These are phyloP conservation scores for Actinia tenebrosa DNA, from an alignment of 64 coral and sea anemone genomes.

Conservation along the genomic window DNA sequence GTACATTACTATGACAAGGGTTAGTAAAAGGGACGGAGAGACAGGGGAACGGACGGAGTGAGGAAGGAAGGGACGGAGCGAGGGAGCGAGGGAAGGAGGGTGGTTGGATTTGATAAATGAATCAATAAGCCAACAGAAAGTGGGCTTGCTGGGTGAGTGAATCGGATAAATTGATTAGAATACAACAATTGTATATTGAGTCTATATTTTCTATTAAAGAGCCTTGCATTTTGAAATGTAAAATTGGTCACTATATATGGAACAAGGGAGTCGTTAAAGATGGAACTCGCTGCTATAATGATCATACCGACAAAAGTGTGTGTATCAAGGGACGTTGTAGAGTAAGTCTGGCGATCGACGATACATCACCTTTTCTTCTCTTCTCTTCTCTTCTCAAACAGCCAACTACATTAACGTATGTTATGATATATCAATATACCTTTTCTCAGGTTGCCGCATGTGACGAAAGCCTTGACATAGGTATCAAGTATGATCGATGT, in stretches of 20 bases:
- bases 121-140: too few species aligned
- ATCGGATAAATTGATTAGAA: too few species aligned
- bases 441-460: constrained; percentile 43
- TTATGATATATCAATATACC: not conserved
- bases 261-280: constrained; percentile 61
- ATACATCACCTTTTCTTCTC: not conserved
- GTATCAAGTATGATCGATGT: constrained; percentile 58
- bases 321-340: constrained; percentile 75
- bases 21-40: not conserved
- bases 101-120: too few species aligned
- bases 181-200: not conserved
- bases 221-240: constrained; percentile 31
- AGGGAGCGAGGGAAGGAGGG: too few species aligned
- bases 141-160: too few species aligned
- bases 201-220: not conserved
- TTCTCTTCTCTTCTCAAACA: too few species aligned
- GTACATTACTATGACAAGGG: not conserved
- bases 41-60: too few species aligned
- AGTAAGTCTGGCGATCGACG: constrained; percentile 21
- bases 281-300: constrained; percentile 55
- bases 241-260: not conserved
- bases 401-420: not conserved
- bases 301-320: constrained; percentile 49
- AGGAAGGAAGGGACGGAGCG: too few species aligned
- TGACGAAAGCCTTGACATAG: constrained; percentile 51